Evolutionary conservation across 2,797 vertebrate species (phyloP), one percentile per base, ranked within the genome.

Genomic region (Gadopsis bispinosus): DNA sequence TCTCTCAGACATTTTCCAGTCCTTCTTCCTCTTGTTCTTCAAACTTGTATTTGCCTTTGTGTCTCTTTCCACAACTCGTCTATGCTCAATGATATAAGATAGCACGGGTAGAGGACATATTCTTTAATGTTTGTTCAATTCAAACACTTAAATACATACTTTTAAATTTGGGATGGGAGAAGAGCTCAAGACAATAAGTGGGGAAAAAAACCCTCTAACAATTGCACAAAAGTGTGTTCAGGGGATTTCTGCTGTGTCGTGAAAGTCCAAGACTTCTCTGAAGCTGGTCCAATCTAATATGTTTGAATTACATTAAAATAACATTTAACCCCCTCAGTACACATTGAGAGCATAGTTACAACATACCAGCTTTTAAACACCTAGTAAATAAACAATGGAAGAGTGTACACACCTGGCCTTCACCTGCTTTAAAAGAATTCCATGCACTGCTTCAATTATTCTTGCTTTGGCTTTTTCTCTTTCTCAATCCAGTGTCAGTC

Each of bases 1-100:
- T 71, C 75, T 65, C 62, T 77, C 64, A 48, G 43, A 77, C 69
- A 71, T 81, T 85, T 87, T 88, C 55, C 73, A 75, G 35, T 69
- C 64, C 41, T 78, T 75, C 66, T 73, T 67, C 41, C 75, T 80
- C 50, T 61, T 29, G 1, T 22, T 64, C 43, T 35, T 35, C 16
- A 29, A 0, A 58, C 41, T 53, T 72, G 29, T 75, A 22, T 76
- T 65, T 67, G 1, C n/a, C 41, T n/a, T 13, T 35, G 56, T 37
- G 11, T 51, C 4, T 64, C n/a, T 43, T 19, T 70, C 29, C 33
- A 4, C 54, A 43, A 20, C n/a, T 60, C 1, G 0, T 69, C 45
- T 48, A 12, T 55, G 67, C 43, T 75, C 20, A 39, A 0, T n/a
- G 26, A 71, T 66, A 26, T 47, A 39, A 47, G 5, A n/a, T 68